Base-by-base conservation (phyloP, 2,113 vertebrate genomes). In the Pedionomus torquatus region DNA sequence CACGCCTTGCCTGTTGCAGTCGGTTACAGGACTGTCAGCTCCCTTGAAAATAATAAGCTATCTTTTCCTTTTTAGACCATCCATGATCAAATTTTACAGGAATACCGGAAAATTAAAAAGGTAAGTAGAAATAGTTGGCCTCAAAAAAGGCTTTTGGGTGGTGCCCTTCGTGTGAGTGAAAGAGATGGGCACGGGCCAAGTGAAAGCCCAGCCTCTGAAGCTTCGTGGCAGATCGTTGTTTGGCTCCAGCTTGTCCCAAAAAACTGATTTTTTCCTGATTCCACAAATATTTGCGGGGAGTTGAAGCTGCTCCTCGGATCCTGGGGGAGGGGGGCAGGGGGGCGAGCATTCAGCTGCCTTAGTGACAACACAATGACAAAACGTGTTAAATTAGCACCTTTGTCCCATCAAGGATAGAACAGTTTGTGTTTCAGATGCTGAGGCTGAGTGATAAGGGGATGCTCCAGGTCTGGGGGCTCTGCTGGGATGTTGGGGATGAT, bases 91-190 rank as follows among this genome's bases (percentile, higher is more conserved):
- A 99, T 99, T 94, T 98, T 99, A 97, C 98, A 99, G 97, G 99
- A 99, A 94, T 99, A 99, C 94, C 98, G 98, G 89, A 99, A 99
- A 98, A 99, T 99, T 94, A 99, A 99, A 98, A 99, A 99, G 98
- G 99, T 99, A 91, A 78, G 98, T 55, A 15, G 44, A 28, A 3
- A 10, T 4, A 39, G 17, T 35, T 8, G 15, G 54, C 57, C 64
- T 5, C 44, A 5, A 21, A 35, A 7, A 13, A 65, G 13, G 52
- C 57, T 87, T 75, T 58, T 91, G 95, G 91, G 94, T 64, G 86
- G 83, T 69, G 68, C 68, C 76, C 28, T 17, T 52, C 17, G 82
- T 20, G 68, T 20, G 71, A 31, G 17, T 82, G 95, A 74, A 68
- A 78, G 83, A 44, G 74, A 21, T 66, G 83, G 39, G 63, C 7